Evolutionary conservation across 2,888 invertebrate genomes (phyloP).

Genomic region (Cryptocephalus primarius): DNA sequence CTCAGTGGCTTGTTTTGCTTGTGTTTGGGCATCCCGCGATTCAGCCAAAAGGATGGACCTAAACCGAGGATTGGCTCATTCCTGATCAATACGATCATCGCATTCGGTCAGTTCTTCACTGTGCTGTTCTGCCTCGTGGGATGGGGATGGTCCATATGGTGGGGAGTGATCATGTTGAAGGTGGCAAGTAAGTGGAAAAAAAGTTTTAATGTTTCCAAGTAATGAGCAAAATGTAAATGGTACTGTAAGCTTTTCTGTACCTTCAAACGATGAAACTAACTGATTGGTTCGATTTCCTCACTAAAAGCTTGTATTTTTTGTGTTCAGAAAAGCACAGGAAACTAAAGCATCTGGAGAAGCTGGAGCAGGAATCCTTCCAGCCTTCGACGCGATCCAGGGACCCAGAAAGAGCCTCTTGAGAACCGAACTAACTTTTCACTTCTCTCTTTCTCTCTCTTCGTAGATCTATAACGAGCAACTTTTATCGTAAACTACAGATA

Average conservation of each 20-base stretch:
- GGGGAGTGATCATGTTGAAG: constrained; percentile 89
- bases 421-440: constrained; percentile 4
- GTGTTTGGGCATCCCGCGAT: constrained; percentile 81
- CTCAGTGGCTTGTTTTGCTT: constrained; percentile 81
- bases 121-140: constrained; percentile 89
- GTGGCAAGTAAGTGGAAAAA: constrained; percentile 74
- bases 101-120: constrained; percentile 82
- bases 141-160: constrained; percentile 98
- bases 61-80: constrained; percentile 70
- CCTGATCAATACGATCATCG: constrained; percentile 76
- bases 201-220: no score
- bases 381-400: constrained; percentile 37
- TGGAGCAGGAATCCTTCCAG: constrained; percentile 32
- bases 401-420: constrained; percentile 33
- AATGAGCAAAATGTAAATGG: no score
- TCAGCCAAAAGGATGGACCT: constrained; percentile 68
- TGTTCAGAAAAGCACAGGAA: constrained; percentile 53
- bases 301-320: not conserved
- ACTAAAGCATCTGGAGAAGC: constrained; percentile 45
- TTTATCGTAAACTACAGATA: no score
- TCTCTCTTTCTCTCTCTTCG: not conserved
- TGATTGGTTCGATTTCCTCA: no score
- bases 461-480: no score
- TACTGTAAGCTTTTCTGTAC: no score
- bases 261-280: no score